Base-by-base conservation (phyloP, 2,888 invertebrate species). In the Temnothorax rugatulus region DNA sequence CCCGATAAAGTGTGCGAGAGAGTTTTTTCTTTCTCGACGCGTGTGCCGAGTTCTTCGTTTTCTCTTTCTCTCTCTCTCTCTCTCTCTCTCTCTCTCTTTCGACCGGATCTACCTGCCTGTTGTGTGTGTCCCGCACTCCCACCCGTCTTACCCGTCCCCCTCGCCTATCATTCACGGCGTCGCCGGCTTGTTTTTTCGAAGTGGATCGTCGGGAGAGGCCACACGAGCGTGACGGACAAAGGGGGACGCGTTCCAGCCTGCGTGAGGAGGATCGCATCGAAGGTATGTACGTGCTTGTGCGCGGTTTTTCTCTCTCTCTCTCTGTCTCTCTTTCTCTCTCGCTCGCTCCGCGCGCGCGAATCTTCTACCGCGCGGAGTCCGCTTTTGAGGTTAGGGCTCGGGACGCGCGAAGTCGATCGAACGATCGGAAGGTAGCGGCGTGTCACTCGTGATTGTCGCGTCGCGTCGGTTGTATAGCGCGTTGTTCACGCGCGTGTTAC, bases 381-480 rank as follows among this genome's bases (percentile, higher is more conserved):
- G 1, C 9, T 5, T 63, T 50, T 86, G 82, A 86, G 85, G 87
- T 89, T 87, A 88, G 83, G 71, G 71, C 84, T 18, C 85, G 41
- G 15, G 21, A 57, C 88, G 85, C 75, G 71, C 25, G n/a, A 69
- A 84, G 84, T 85, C 86, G 74, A 84, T 86, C 75, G 85, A 84
- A 69, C 73, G 75, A 57, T 64, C 71, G 57, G n/a, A 29, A 63
- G 61, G 50, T 52, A 63, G 59, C 34, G 84, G 86, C 79, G 84
- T 75, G 74, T 82, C 73, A 34, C 21, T 74, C 57, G 61, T 44
- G 47, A 61, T 29, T 34, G n/a, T 57, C n/a, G 61, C 50, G n/a
- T 47, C 47, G 82, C 79, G 71, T 63, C 77, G 4, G 0, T 34
- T 0, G 34, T 34, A 5, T 0, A 5, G 34, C 34, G 7, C 34